These are phyloP conservation scores for Meleagris gallopavo DNA, from an alignment of 2,113 vertebrate species.

Conservation along the genomic window DNA sequence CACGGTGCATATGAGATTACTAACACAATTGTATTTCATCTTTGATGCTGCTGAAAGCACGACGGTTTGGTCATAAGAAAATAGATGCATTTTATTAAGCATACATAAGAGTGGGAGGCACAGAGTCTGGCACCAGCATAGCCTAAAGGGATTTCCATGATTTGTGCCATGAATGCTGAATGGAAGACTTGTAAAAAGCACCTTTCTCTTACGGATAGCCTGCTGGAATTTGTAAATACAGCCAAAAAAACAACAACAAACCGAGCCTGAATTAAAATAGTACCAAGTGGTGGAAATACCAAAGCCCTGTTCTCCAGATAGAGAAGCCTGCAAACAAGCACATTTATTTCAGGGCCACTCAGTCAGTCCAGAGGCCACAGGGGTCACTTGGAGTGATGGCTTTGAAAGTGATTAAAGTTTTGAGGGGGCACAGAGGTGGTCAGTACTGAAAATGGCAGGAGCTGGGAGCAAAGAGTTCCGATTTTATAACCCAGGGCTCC, in stretches of 20 bases:
- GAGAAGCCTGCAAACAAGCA: neutral
- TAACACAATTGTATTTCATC: conserved; percentile 15
- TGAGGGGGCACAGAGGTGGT: neutral
- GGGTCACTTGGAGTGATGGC: neutral
- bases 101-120: conserved; percentile 49
- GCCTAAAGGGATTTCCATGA: conserved; percentile 71
- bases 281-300: neutral
- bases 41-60: neutral
- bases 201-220: conserved; percentile 49
- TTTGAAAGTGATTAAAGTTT: neutral
- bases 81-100: conserved; percentile 45
- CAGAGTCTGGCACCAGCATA: conserved; percentile 55
- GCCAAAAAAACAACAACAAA: conserved; percentile 10
- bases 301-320: neutral
- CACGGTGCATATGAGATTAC: neutral
- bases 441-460: neutral
- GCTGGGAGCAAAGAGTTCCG: neutral
- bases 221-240: conserved; percentile 53
- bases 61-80: conserved; percentile 18
- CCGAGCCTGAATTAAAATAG: neutral
- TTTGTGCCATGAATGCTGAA: conserved; percentile 72
- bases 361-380: neutral
- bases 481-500: neutral
- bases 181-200: conserved; percentile 65
- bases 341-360: neutral